phyloP scores from a whole-genome alignment of 2,888 invertebrate species.

The Tetrapedia diversipes region DNA sequence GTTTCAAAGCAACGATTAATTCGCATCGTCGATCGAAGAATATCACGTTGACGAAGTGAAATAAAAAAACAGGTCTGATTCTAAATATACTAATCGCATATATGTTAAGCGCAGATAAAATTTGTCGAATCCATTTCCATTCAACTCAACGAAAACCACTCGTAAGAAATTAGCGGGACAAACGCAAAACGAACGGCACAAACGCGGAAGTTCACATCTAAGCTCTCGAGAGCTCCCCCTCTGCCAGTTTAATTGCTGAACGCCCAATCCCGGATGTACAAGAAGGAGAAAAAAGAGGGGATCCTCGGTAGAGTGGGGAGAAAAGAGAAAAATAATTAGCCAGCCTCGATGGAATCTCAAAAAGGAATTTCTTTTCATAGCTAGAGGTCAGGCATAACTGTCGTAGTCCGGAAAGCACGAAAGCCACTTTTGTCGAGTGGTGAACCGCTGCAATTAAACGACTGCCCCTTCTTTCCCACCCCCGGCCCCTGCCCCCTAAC shows the following conservation, averaged over 20 bases:
- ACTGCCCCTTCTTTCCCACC: constrained; percentile 48
- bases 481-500: constrained; percentile 19
- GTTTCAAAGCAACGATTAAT: no score
- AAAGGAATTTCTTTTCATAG: constrained; percentile 46
- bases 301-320: neutral
- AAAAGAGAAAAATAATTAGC: constrained; percentile 56
- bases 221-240: neutral
- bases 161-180: neutral
- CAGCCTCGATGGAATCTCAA: constrained; percentile 52
- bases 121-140: neutral
- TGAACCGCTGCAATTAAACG: constrained; percentile 70
- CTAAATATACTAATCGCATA: no score
- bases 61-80: no score
- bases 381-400: constrained; percentile 49
- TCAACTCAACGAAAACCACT: neutral
- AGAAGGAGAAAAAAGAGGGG: neutral
- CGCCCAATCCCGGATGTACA: constrained; percentile 33
- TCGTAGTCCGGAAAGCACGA: constrained; percentile 56
- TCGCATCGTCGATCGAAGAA: no score
- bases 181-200: neutral
- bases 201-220: constrained; percentile 2
- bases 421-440: constrained; percentile 64
- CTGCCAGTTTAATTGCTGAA: constrained; percentile 46
- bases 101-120: neutral
- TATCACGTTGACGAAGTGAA: neutral